Conservation (phyloP, 2,888 invertebrate species). For the Furcula furcula region DNA sequence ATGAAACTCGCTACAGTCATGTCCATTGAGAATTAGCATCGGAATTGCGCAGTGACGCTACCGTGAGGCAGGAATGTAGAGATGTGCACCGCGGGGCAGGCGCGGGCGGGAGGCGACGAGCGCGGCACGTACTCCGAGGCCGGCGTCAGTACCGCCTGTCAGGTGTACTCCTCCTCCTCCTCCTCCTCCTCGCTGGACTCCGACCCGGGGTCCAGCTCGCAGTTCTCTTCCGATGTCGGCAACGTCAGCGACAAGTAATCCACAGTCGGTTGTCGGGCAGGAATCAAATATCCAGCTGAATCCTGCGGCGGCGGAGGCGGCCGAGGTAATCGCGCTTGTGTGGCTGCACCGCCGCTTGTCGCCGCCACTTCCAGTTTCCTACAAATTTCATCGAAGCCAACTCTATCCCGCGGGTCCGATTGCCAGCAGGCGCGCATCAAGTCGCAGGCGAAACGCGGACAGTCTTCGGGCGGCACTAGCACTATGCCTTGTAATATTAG, state of each 20-base stretch:
- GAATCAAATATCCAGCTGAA: conserved; percentile 85
- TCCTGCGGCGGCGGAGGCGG: conserved; percentile 83
- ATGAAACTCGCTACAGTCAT: conserved; percentile 8
- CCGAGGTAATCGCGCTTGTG: conserved; percentile 59
- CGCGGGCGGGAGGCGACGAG: conserved; percentile 41
- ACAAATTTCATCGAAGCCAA: conserved; percentile 87
- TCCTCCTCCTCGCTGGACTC: conserved; percentile 63
- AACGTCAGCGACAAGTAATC: conserved; percentile 82
- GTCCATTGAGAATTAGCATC: conserved; percentile 34
- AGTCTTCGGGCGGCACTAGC: conserved; percentile 89
- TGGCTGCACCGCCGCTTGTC: conserved; percentile 43
- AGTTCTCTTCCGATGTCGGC: conserved; percentile 26
- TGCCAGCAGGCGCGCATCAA: conserved; percentile 92
- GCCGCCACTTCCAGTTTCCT: conserved; percentile 81
- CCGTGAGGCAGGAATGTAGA: conserved; percentile 56
- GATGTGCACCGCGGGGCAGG: conserved; percentile 32
- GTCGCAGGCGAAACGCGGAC: conserved; percentile 86
- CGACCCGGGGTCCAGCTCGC: conserved; percentile 55
- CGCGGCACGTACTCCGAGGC: conserved; percentile 59
- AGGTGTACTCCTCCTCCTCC: conserved; percentile 68
- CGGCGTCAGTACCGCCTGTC: conserved; percentile 45
- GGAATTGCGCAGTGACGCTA: conserved; percentile 36
- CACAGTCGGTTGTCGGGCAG: conserved; percentile 74
- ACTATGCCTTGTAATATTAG: conserved; percentile 90
- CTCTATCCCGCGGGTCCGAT: conserved; percentile 88